phyloP scores from a whole-genome alignment of 2,113 vertebrate species.

The Ceyx melanurus region DNA sequence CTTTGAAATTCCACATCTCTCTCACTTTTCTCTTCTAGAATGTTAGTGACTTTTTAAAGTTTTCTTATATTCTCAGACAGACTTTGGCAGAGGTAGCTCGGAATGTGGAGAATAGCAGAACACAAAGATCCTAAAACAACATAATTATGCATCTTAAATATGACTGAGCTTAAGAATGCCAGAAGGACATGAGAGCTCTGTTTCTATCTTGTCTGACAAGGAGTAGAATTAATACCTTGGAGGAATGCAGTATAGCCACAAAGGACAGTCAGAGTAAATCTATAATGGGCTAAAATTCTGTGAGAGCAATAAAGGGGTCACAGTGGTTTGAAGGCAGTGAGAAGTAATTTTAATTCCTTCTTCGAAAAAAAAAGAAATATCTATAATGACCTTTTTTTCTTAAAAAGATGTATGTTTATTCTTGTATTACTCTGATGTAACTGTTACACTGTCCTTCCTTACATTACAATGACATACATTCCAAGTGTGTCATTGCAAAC shows the following conservation, averaged over 20 bases:
- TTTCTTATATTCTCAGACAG: neutral
- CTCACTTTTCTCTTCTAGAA: neutral
- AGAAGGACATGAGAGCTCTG: neutral
- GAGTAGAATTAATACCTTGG: conserved; percentile 7
- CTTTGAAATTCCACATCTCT: neutral
- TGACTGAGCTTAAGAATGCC: neutral
- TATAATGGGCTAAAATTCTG: conserved; percentile 3
- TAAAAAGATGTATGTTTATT: neutral
- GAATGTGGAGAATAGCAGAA: neutral
- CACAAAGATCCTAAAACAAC: neutral
- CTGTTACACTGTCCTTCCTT: neutral
- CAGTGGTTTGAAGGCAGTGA: neutral
- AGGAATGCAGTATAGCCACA: neutral
- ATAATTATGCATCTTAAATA: conserved; percentile 37
- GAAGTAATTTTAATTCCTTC: neutral
- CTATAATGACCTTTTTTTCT: neutral
- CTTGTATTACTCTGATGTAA: neutral
- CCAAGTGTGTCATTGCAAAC: neutral
- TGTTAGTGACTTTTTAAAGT: neutral
- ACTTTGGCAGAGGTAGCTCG: neutral
- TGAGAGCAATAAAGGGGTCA: neutral
- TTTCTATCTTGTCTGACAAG: neutral
- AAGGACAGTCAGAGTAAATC: conserved; percentile 3
- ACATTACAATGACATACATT: neutral
- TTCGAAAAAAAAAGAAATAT: neutral